These are phyloP conservation scores for Siniperca obscura DNA, from an alignment of 2,797 vertebrate species.

Conservation along the genomic window DNA sequence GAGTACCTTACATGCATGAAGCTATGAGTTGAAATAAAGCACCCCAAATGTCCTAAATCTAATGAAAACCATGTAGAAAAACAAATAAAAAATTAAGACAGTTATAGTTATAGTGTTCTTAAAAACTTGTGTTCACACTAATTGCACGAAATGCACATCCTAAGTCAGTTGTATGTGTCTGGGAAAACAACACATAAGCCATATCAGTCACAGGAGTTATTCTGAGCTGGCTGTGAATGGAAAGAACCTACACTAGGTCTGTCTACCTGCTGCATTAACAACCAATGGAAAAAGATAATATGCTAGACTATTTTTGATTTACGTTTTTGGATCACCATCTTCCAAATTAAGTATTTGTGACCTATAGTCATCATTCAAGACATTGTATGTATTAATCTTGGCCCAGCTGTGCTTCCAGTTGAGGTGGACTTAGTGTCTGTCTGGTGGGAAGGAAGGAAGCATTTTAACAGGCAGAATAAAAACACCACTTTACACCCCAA, in stretches of 20 bases:
- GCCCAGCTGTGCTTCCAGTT: not conserved
- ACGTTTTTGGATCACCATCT: not conserved
- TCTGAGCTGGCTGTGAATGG: not conserved
- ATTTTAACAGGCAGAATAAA: conserved; percentile 7
- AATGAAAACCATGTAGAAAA: not conserved
- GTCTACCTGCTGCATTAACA: not conserved
- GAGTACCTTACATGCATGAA: not conserved
- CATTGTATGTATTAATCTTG: conserved; percentile 12
- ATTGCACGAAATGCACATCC: not conserved
- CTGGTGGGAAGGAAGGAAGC: conserved; percentile 7
- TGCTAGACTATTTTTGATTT: not conserved
- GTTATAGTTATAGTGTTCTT: too few species aligned
- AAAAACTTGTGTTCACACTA: not conserved
- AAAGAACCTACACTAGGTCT: not conserved
- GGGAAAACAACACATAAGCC: not conserved
- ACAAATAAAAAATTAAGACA: not conserved
- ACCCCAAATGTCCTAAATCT: not conserved
- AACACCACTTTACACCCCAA: not conserved
- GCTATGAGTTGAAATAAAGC: not conserved
- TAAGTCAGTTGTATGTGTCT: not conserved
- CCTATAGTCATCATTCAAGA: conserved; percentile 1
- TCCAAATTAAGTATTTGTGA: conserved; percentile 4
- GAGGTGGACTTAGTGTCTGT: not conserved
- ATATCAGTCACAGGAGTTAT: not conserved
- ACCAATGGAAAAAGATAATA: not conserved